phyloP scores from a whole-genome alignment of 2,113 vertebrate species.

The Nibea coibor region DNA sequence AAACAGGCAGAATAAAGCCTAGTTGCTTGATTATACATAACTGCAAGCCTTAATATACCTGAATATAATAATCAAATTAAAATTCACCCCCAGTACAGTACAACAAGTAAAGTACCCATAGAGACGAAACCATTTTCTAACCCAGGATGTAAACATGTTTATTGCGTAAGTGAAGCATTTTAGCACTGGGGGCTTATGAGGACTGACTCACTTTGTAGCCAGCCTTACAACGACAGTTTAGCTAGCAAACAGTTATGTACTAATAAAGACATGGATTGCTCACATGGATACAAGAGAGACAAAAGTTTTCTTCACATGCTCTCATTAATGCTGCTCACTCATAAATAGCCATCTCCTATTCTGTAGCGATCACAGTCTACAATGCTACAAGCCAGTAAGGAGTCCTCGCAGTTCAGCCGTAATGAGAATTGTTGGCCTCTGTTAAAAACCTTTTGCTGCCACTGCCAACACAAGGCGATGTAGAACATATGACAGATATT shows the following conservation, averaged over 20 bases:
- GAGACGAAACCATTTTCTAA: no score
- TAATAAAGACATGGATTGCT: background rate
- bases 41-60: no score
- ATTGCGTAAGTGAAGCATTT: no score
- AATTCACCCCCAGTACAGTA: no score
- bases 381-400: background rate
- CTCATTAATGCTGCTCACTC: background rate
- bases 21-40: no score
- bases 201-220: no score
- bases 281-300: background rate
- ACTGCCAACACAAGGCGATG: slow-evolving; percentile 19
- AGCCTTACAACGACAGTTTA: background rate
- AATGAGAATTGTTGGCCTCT: slow-evolving; percentile 20
- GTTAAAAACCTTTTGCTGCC: slow-evolving; percentile 19
- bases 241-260: background rate
- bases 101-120: no score
- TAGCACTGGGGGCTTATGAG: no score
- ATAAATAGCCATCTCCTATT: no score
- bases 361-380: background rate
- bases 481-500: slow-evolving; percentile 70
- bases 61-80: no score
- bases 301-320: background rate
- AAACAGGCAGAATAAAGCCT: no score
- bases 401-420: slow-evolving; percentile 22
- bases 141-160: no score